Percentiles rank a stretch among this genome's conserved stretches.
These are phyloP conservation scores for Stenotaenia linearis DNA, from an alignment of 2,888 invertebrate species.

Conservation along the genomic window DNA sequence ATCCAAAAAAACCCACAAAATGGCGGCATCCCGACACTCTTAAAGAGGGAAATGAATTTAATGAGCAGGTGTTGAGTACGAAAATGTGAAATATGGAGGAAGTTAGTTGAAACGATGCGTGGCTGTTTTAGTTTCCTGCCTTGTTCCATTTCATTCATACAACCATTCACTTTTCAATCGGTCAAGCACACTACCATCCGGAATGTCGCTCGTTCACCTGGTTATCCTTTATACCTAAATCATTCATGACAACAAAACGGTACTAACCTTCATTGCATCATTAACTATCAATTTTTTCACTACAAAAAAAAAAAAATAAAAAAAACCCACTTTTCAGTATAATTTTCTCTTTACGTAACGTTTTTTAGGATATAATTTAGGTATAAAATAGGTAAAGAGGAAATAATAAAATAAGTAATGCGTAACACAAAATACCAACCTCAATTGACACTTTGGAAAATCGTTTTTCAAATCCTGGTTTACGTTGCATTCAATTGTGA, in stretches of 20 bases:
- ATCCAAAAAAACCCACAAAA: background rate
- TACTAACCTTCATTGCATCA: background rate
- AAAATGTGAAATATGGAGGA: background rate
- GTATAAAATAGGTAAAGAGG: too few relatives aligned
- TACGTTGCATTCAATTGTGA: too few relatives aligned
- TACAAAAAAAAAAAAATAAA: background rate
- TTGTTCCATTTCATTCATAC: background rate
- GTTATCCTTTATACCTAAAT: background rate
- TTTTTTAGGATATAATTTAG: too few relatives aligned
- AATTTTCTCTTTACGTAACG: too few relatives aligned
- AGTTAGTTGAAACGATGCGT: background rate
- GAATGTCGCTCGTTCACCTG: background rate
- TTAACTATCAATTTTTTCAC: background rate
- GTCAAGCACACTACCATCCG: conserved; percentile 9
- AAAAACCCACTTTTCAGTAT: too few relatives aligned
- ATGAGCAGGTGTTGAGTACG: background rate
- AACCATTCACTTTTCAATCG: background rate
- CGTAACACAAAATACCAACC: too few relatives aligned
- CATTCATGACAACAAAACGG: background rate
- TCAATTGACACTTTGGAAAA: too few relatives aligned
- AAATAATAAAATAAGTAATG: too few relatives aligned
- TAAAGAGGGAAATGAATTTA: background rate
- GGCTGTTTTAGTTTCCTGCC: background rate
- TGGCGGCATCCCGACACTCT: background rate
- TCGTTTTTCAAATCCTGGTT: too few relatives aligned